Percentiles rank a stretch among this genome's conserved stretches.
Conservation (phyloP, 2,113 vertebrate species). For the mouse (Mus musculus) region GRCm39 chr6:37066001-37066500, state of each 20-base stretch:
- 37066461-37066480: not conserved
- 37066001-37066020: not conserved
- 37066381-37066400: constrained; percentile 8
- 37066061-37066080: not conserved
- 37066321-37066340: not conserved
- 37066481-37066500: not conserved
- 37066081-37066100: constrained; percentile 20
- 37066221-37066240: constrained; percentile 57
- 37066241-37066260: constrained; percentile 44
- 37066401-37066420: not conserved
- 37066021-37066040: not conserved
- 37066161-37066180: constrained; percentile 34
- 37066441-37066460: not conserved
- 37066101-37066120: constrained; percentile 30
- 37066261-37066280: constrained; percentile 47
- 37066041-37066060: constrained; percentile 30
- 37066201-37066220: constrained; percentile 30
- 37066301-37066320: constrained; percentile 1
- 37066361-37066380: not conserved
- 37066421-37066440: not conserved
- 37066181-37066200: not conserved
- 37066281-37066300: constrained; percentile 31
- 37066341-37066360: not conserved
- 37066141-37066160: constrained; percentile 11
- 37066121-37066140: constrained; percentile 51